These are phyloP conservation scores for Cranoglanis bouderius DNA, from an alignment of 2,113 vertebrate species.

Conservation along the genomic window DNA sequence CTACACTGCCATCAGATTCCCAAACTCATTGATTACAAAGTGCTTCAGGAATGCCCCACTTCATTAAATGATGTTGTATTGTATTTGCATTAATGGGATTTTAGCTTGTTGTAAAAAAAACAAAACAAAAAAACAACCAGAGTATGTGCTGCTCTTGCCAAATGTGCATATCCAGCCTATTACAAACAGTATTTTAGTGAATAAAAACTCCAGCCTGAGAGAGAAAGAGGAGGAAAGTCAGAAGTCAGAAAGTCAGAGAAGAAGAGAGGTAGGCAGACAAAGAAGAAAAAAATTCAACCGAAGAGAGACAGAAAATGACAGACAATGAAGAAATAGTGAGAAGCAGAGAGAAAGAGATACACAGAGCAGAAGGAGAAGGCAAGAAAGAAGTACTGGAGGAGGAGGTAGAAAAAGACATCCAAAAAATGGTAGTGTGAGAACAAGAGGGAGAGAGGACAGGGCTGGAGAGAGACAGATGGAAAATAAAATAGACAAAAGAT, in stretches of 20 bases:
- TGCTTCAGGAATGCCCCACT: neutral
- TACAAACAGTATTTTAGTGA: neutral
- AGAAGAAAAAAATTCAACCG: neutral
- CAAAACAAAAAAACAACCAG: no score
- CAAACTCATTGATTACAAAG: no score
- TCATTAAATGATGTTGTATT: conserved; percentile 33
- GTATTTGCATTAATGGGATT: conserved; percentile 18
- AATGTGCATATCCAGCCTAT: neutral
- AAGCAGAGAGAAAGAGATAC: neutral
- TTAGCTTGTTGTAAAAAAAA: neutral
- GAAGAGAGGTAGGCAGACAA: conserved; percentile 34
- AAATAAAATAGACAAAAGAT: no score
- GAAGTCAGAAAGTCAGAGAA: neutral
- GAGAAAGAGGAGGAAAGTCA: neutral
- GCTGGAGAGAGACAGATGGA: neutral
- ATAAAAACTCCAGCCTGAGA: neutral
- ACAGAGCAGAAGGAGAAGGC: neutral
- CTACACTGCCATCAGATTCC: neutral
- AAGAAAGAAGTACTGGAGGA: neutral
- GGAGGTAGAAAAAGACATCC: neutral
- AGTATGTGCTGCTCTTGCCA: neutral
- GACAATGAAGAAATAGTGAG: neutral
- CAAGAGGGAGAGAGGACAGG: neutral
- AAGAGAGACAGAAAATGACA: neutral
- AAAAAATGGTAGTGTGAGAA: neutral